These are phyloP conservation scores for Microtus pennsylvanicus DNA, from an alignment of 2,113 vertebrate genomes.

Conservation along the genomic window DNA sequence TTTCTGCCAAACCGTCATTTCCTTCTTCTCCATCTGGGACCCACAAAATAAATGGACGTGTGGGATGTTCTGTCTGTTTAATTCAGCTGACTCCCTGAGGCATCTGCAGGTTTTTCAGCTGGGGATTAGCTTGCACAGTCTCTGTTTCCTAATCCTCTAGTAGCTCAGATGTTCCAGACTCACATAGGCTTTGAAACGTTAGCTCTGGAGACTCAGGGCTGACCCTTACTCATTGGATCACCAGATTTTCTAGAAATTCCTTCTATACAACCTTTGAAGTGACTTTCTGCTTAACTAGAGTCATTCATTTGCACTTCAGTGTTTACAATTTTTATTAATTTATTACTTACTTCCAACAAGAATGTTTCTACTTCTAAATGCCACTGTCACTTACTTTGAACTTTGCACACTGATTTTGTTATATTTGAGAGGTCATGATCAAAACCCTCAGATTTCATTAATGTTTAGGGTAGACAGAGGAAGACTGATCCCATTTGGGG, in stretches of 20 bases:
- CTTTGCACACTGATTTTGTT: not conserved
- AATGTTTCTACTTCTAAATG: not conserved
- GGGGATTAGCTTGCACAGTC: not conserved
- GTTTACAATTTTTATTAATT: not conserved
- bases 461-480: no score
- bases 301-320: not conserved
- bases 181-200: not conserved
- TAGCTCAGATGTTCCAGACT: no score
- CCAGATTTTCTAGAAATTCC: not conserved
- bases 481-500: not conserved
- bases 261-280: not conserved
- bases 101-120: not conserved
- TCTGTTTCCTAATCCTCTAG: not conserved
- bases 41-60: conserved; percentile 44
- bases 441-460: not conserved
- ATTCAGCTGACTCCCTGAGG: not conserved
- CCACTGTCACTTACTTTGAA: not conserved
- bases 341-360: not conserved
- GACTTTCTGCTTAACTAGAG: not conserved
- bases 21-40: conserved; percentile 53
- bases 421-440: no score
- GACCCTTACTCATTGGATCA: not conserved
- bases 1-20: conserved; percentile 60
- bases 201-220: not conserved
- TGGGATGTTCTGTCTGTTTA: conserved; percentile 25